Base-by-base conservation (phyloP, 2,888 invertebrate genomes). In the Allophyes oxyacanthae region DNA sequence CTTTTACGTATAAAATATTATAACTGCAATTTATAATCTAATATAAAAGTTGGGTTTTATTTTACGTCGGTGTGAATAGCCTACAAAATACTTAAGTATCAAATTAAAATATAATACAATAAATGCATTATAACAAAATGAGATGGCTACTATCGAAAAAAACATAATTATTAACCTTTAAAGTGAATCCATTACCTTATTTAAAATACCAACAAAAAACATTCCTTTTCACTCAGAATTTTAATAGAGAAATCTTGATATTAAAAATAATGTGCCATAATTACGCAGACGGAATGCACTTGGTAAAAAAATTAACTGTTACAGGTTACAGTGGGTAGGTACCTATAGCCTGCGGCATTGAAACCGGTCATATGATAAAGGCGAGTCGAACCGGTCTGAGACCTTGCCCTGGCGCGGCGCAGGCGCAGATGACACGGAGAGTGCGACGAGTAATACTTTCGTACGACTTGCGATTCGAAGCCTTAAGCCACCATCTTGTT, bases 391-490 rank as follows among this genome's bases (percentile, higher is more conserved):
- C 73, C 67, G 67, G 73, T 71, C 57, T 44, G 11, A 60, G 57
- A 63, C 67, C 75, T 75, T 67, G 73, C 50, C 42, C 59, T 53
- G 44, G 15, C 61, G 25, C 28, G 26, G 8, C 28, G 6, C 28
- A 6, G 28, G 20, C 20, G 20, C 28, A 28, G 56, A 66, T 70
- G 71, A 74, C 66, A 70, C 64, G 43, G 65, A 70, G 60, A 70
- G 64, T 65, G 44, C 69, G 36, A 15, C 38, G 9, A 53, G 40
- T 53, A 48, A 67, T 52, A 67, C 67, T 67, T 58, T 69, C 64
- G 26, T 42, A 36, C 63, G 11, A 55, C 51, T 50, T 58, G 37
- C 53, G 3, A 52, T 54, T 38, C 10, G 1, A n/a, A 34, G 25
- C 9, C 20, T 20, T 4, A 20, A 20, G 20, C 10, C 33, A 33